A percentile compares a stretch with the other conserved stretches of the same genome.
Evolutionary conservation across 2,113 vertebrate genomes (phyloP).

Genomic region (Cheirogaleus medius): DNA sequence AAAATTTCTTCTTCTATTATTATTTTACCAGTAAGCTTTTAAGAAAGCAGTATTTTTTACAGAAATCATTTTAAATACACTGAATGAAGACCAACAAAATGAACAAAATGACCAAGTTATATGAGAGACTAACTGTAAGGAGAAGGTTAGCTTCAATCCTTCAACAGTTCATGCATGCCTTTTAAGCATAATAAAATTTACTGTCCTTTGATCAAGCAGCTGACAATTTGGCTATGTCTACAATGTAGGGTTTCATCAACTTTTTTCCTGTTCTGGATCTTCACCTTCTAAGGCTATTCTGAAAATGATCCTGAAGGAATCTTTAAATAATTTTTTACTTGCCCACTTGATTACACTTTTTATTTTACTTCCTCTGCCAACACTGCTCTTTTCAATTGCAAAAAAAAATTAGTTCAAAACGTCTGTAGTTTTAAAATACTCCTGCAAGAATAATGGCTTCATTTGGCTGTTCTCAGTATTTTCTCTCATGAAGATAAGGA

Average conservation of each 20-base stretch:
- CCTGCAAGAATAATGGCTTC: slow-evolving; percentile 1
- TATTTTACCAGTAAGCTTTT: background rate
- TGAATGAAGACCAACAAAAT: background rate
- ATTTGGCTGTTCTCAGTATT: background rate
- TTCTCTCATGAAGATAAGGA: background rate
- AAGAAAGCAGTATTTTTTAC: background rate
- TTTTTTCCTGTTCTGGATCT: background rate
- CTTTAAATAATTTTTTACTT: background rate
- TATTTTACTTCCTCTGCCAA: background rate
- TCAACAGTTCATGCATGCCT: background rate
- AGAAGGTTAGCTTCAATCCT: background rate
- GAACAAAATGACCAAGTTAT: background rate
- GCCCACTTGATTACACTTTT: background rate
- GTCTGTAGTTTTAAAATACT: background rate
- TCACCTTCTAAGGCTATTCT: background rate
- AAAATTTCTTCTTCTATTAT: slow-evolving; percentile 19
- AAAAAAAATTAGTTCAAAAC: background rate
- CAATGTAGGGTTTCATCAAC: background rate
- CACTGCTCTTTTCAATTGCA: background rate
- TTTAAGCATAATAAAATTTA: background rate
- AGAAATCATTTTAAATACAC: background rate
- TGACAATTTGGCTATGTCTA: background rate
- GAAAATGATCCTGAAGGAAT: background rate
- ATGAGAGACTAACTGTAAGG: background rate
- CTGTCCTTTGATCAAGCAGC: background rate